Conservation (phyloP, 2,888 invertebrate genomes). For the Platynereis dumerilii region DNA sequence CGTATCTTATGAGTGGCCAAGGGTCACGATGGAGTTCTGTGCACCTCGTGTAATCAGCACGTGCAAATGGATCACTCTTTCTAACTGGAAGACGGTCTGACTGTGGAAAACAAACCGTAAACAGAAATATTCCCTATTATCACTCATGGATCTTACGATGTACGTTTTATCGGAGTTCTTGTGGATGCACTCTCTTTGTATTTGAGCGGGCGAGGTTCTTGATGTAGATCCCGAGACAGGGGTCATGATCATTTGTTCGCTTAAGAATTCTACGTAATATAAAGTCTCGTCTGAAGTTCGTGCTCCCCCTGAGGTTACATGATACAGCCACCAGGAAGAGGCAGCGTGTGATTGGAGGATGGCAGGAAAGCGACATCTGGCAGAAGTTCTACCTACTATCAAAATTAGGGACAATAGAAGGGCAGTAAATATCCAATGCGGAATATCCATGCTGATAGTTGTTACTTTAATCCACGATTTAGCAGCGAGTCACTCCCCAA, state of each 20-base stretch:
- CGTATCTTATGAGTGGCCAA: not conserved
- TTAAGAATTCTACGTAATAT: not conserved
- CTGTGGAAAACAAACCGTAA: not conserved
- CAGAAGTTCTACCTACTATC: no score
- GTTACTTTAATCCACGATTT: no score
- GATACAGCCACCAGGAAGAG: not conserved
- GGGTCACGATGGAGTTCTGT: not conserved
- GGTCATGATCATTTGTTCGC: not conserved
- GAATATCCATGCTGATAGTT: no score
- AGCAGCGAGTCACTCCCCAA: no score
- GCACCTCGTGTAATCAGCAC: not conserved
- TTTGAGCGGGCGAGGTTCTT: not conserved
- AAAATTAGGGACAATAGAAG: no score
- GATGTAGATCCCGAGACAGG: not conserved
- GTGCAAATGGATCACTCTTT: not conserved
- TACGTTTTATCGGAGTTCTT: no score
- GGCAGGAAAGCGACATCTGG: not conserved
- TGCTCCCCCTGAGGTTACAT: not conserved
- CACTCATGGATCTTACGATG: no score
- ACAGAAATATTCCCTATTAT: not conserved
- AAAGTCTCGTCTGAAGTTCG: not conserved
- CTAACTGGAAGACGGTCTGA: not conserved
- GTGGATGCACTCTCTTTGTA: no score
- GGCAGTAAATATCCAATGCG: no score
- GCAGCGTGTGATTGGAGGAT: not conserved